A percentile compares a stretch with the other conserved stretches of the same genome.
These are phyloP conservation scores for Holothuria scabra DNA, from an alignment of 53 echinoderm and acorn worm species.

Conservation along the genomic window DNA sequence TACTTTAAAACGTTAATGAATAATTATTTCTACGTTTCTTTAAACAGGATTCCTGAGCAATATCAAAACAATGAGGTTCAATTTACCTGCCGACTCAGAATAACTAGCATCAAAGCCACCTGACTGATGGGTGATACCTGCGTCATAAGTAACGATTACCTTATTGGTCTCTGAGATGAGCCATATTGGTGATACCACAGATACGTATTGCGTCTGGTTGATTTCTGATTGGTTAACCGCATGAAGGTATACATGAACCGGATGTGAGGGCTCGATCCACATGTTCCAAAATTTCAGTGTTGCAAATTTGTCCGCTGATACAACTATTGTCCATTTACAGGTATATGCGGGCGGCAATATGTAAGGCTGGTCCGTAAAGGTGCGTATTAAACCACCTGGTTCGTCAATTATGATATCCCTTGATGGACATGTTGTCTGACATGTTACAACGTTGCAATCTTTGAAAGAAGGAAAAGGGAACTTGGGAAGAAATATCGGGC, in stretches of 20 bases:
- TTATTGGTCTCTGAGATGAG: constrained; percentile 10
- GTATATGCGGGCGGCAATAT: neutral
- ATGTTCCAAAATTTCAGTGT: neutral
- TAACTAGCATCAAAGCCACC: neutral
- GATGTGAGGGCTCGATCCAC: neutral
- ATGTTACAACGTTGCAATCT: constrained; percentile 8
- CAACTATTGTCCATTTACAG: neutral
- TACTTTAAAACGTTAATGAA: too few relatives aligned
- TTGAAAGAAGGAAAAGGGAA: neutral
- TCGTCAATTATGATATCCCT: neutral
- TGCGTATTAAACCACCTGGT: neutral
- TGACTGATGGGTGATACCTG: neutral
- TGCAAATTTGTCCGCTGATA: neutral
- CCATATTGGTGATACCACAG: constrained; percentile 3
- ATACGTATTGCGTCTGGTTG: neutral
- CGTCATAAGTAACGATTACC: constrained; percentile 5
- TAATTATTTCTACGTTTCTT: too few relatives aligned
- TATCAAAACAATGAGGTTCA: too few relatives aligned
- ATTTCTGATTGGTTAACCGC: neutral
- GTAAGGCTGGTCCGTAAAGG: neutral
- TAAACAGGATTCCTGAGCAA: too few relatives aligned
- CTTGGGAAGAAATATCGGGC: neutral
- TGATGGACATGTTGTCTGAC: neutral
- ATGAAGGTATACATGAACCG: neutral
- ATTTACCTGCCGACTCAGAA: neutral